phyloP scores from a whole-genome alignment of 2,113 vertebrate species.

The Callocephalon fimbriatum region DNA sequence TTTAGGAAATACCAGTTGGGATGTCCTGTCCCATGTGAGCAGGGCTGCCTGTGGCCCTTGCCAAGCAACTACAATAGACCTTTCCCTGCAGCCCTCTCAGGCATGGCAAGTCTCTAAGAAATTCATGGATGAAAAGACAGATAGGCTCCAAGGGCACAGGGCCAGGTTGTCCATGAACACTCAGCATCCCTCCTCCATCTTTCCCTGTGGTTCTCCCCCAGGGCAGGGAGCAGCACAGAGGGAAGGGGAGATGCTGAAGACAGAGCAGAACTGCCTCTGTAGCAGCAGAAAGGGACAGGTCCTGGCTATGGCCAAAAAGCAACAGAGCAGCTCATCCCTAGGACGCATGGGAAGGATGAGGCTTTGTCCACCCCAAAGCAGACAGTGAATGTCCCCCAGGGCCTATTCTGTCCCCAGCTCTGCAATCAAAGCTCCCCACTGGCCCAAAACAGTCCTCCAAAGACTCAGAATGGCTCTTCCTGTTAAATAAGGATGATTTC shows the following conservation, averaged over 20 bases:
- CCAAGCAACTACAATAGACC: neutral
- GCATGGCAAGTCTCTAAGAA: neutral
- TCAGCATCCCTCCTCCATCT: neutral
- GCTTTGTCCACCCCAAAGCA: fast-evolving
- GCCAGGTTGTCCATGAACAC: fast-evolving
- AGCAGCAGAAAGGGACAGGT: neutral
- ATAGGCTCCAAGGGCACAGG: neutral
- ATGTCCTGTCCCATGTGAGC: neutral
- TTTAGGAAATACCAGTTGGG: conserved; percentile 10
- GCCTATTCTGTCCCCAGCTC: neutral
- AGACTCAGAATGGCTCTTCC: neutral
- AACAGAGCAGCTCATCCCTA: neutral
- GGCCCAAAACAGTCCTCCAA: neutral
- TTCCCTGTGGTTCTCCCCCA: neutral
- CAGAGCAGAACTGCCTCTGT: fast-evolving
- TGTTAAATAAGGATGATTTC: neutral
- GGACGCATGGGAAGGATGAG: no score
- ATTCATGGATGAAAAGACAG: neutral
- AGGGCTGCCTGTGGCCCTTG: neutral
- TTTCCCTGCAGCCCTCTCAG: neutral
- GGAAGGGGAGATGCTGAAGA: neutral
- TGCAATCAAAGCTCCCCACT: fast-evolving
- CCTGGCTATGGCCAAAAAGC: fast-evolving
- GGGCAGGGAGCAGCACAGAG: neutral
- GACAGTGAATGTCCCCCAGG: neutral